Percentiles rank a stretch among this genome's conserved stretches.
Evolutionary conservation across 2,113 vertebrate species (phyloP).

Genomic region (Panurus biarmicus): DNA sequence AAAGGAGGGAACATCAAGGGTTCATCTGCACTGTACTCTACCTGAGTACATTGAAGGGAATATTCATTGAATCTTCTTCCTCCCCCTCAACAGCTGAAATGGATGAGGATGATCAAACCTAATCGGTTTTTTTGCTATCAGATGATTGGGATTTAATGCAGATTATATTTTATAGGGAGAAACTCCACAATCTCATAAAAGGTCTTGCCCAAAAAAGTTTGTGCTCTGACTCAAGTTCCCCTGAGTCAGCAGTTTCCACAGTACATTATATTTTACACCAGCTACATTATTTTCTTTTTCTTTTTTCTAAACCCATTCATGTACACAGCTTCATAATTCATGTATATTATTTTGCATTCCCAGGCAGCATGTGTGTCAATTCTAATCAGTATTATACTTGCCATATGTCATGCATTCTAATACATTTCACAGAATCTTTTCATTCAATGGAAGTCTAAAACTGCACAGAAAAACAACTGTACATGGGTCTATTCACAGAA

Average conservation of each 20-base stretch:
- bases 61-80: background rate
- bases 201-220: background rate
- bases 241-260: background rate
- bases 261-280: background rate
- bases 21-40: background rate
- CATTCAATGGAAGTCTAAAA: background rate
- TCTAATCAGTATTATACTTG: background rate
- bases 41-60: background rate
- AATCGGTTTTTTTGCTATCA: background rate
- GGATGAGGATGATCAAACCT: background rate
- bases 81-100: background rate
- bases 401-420: background rate
- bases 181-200: background rate
- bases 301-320: background rate
- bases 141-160: background rate
- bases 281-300: background rate
- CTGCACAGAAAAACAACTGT: background rate
- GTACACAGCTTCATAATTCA: background rate
- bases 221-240: background rate
- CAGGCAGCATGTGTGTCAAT: background rate
- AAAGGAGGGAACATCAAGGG: background rate
- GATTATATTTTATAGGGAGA: background rate
- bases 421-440: background rate
- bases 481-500: background rate
- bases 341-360: background rate